These are phyloP conservation scores for Euzophera pinguis DNA, from an alignment of 2,888 invertebrate genomes.

Conservation along the genomic window DNA sequence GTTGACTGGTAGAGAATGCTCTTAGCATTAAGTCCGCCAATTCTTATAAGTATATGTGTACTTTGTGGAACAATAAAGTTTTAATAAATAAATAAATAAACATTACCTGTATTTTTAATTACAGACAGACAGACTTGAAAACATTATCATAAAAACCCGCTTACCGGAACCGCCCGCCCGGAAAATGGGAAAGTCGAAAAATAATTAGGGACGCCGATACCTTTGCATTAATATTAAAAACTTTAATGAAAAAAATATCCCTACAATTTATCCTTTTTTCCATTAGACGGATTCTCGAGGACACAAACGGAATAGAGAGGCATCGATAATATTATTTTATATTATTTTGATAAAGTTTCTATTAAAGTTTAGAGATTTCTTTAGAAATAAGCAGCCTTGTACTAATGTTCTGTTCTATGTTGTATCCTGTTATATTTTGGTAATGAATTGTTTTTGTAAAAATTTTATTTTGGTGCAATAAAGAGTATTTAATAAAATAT, in stretches of 20 bases:
- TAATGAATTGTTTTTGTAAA: too few relatives aligned
- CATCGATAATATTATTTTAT: constrained; percentile 30
- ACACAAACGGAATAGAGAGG: constrained; percentile 25
- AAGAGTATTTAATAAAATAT: too few relatives aligned
- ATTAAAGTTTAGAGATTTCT: too few relatives aligned
- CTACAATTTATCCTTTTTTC: constrained; percentile 74
- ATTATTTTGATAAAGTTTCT: not conserved
- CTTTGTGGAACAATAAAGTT: too few relatives aligned
- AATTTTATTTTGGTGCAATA: too few relatives aligned
- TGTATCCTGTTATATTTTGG: too few relatives aligned
- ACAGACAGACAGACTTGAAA: constrained; percentile 14
- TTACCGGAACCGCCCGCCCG: constrained; percentile 30
- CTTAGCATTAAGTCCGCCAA: too few relatives aligned
- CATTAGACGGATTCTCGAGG: constrained; percentile 60
- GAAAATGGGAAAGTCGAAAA: constrained; percentile 60
- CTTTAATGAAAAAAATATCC: constrained; percentile 79
- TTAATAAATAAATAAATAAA: not conserved
- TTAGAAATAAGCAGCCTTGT: too few relatives aligned
- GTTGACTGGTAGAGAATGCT: too few relatives aligned
- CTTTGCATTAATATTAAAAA: constrained; percentile 76
- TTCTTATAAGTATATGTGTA: too few relatives aligned
- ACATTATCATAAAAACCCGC: constrained; percentile 10
- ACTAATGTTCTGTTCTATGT: too few relatives aligned
- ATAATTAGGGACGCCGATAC: constrained; percentile 69
- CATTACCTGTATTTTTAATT: not conserved